These are phyloP conservation scores for Phalanger gymnotis DNA, from an alignment of 2,797 vertebrate genomes.

Conservation along the genomic window DNA sequence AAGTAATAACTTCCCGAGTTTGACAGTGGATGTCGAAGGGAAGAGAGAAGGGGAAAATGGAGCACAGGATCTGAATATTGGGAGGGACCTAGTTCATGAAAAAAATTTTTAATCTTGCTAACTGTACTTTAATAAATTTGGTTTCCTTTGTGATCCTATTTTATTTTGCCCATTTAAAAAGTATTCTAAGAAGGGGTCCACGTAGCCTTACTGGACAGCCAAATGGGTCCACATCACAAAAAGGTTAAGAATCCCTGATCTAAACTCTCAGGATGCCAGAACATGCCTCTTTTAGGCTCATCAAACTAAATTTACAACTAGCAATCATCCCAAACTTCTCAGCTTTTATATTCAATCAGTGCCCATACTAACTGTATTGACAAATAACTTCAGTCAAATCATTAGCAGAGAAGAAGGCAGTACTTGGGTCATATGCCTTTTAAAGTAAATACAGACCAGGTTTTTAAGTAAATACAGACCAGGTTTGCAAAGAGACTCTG, in stretches of 20 bases:
- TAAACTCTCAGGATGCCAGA: slow-evolving; percentile 5
- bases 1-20: not conserved
- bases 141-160: not conserved
- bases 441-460: slow-evolving; percentile 44
- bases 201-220: not conserved
- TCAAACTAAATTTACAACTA: not conserved
- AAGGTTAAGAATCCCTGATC: not conserved
- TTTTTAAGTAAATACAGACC: slow-evolving; percentile 61
- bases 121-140: not conserved
- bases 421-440: slow-evolving; percentile 10
- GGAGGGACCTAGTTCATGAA: not conserved
- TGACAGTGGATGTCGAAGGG: slow-evolving; percentile 17
- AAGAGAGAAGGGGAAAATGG: slow-evolving; percentile 25
- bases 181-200: not conserved
- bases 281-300: not conserved
- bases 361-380: not conserved
- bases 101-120: not conserved
- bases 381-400: not conserved
- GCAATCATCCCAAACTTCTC: not conserved
- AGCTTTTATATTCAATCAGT: not conserved
- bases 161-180: not conserved
- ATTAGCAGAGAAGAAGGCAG: not conserved
- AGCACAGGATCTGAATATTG: not conserved
- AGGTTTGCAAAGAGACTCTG: not conserved
- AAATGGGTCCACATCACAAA: not conserved